These are phyloP conservation scores for Sepiola atlantica DNA, from an alignment of 2,888 invertebrate species.

Conservation along the genomic window DNA sequence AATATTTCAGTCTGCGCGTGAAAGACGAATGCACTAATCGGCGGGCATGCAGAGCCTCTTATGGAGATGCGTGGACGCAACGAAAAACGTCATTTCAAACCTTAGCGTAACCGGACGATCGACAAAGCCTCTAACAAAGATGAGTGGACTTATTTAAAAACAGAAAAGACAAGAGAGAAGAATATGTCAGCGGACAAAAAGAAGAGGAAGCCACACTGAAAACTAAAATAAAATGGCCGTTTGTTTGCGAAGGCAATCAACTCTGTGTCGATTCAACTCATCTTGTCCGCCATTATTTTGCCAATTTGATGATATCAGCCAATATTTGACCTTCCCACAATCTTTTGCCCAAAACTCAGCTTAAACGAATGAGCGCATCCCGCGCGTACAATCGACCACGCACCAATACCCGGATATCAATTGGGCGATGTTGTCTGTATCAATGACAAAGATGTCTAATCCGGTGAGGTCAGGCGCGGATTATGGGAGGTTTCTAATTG, in stretches of 20 bases:
- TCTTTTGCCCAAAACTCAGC: neutral
- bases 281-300: neutral
- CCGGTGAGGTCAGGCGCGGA: neutral
- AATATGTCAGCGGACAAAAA: neutral
- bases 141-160: no score
- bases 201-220: neutral
- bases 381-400: neutral
- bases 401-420: constrained; percentile 32
- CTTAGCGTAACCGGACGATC: no score
- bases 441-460: constrained; percentile 32
- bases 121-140: no score
- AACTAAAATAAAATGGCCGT: neutral
- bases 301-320: constrained; percentile 6
- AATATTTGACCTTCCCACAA: constrained; percentile 4
- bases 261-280: neutral
- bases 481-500: neutral
- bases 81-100: no score
- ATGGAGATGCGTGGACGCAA: no score
- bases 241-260: neutral
- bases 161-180: neutral
- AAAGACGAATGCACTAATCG: no score
- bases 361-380: neutral
- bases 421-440: neutral
- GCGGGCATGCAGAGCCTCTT: no score
- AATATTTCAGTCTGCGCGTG: no score